Base-by-base conservation (phyloP, 2,888 invertebrate species). In the Rhamnusium bicolor region DNA sequence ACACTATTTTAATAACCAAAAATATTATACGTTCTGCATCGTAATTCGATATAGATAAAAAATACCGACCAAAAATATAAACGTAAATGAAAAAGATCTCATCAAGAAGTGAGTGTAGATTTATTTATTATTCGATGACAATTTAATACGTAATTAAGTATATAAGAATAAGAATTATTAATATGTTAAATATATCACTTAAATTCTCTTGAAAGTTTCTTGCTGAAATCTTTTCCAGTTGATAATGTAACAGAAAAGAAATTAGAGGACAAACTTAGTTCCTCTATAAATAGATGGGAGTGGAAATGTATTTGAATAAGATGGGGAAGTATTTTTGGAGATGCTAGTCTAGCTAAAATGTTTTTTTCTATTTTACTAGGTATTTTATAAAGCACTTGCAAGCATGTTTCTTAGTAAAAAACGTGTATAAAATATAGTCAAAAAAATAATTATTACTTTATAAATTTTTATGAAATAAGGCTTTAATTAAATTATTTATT, bases 251-350 rank as follows among this genome's bases (percentile, higher is more conserved):
- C 63, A 58, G 68, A 63, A 71, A 67, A 71, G 71, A 75, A 75
- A 73, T 69, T 71, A 69, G 75, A 75, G 72, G 65, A 67, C 61
- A 27, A 54, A 68, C 63, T 68, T 68, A 68, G 68, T 71, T 40
- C 61, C 32, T 66, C 73, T 77, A 79, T 72, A 73, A 76, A 76
- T 79, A 79, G 76, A 65, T 70, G 63, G 71, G 71, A 69, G 72
- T 75, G 60, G 70, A 77, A 77, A 71, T 73, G 75, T 73, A 76
- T 65, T 54, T 29, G 18, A 65, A 49, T 73, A 73, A 76, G 77
- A 76, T 72, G 73, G 73, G 68, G 67, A 68, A 67, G 74, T 79
- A 79, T 79, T 79, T 79, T 79, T 75, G 79, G 78, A 79, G 72
- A 75, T 72, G 46, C 75, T 76, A 73, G 75, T 71, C 77, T 71